Evolutionary conservation across 2,113 vertebrate genomes (phyloP), one percentile per base, ranked within the genome.

Genomic region (Onychorhynchus coronatus): DNA sequence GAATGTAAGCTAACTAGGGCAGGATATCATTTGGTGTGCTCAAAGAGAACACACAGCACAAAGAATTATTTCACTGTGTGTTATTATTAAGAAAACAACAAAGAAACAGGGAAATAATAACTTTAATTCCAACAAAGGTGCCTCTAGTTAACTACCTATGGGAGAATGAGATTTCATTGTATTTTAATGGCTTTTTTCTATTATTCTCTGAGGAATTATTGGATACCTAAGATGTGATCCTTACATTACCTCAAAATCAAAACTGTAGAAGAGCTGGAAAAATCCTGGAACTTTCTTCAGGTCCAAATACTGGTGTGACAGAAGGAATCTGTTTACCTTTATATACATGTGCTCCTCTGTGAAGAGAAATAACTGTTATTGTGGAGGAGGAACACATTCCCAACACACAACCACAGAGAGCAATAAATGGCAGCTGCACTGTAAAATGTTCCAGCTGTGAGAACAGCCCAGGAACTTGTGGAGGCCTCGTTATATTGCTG

Each of bases 321-420:
- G 97, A 93, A 99, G 98, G 88, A 99, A 99, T 86, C 96, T 98
- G 97, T 98, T 99, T 33, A 99, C 63, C 91, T 98, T 98, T 95
- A 99, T 65, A 79, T 99, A 99, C 99, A 99, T 99, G 97, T 99
- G 99, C 49, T 99, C 99, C 98, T 99, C 99, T 99, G 96, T 49
- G 63, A 94, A 88, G 11, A 61, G 75, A 90, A 75, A 68, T 15
- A 49, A 73, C 15, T 10, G 37, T 78, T 67, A 83, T 2, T 8
- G 8, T 30, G 55, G 50, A 68, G 46, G 37, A 88, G 74, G 42
- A 88, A 17, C 68, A 37, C 0, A 0, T 12, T 78, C 44, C 63
- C 16, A 44, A 37, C 11, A 53, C 44, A 68, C 21, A 76, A 17
- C 13, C 67, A 78, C 0, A 1, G 52, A 70, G 11, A 41, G n/a